These are phyloP conservation scores for Tillus elongatus DNA, from an alignment of 2,888 invertebrate species.

Conservation along the genomic window DNA sequence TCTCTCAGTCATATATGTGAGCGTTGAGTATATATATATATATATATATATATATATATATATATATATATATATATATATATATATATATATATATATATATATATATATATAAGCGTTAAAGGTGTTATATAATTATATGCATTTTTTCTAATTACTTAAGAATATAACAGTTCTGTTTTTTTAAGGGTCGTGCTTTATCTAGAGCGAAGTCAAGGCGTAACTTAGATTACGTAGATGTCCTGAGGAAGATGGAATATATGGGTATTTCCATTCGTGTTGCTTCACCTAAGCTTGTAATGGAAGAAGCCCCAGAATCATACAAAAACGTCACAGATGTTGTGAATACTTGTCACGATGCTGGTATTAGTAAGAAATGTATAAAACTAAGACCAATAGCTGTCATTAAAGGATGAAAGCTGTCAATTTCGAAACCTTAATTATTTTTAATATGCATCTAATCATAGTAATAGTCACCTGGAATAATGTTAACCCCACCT, in stretches of 20 bases:
- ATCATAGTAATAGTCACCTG: too few relatives aligned
- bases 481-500: too few relatives aligned
- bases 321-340: slow-evolving; percentile 99
- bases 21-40: too few relatives aligned
- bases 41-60: too few relatives aligned
- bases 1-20: too few relatives aligned
- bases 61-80: too few relatives aligned
- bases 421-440: too few relatives aligned
- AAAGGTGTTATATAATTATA: too few relatives aligned
- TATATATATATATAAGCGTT: too few relatives aligned
- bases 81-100: too few relatives aligned
- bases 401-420: slow-evolving; percentile 94
- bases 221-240: slow-evolving; percentile 88
- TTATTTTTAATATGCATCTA: too few relatives aligned
- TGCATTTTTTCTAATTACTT: too few relatives aligned
- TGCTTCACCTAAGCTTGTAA: slow-evolving; percentile 96
- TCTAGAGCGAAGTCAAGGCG: slow-evolving; percentile 95
- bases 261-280: slow-evolving; percentile 92
- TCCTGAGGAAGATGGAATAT: slow-evolving; percentile 70
- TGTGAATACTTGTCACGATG: slow-evolving; percentile 94
- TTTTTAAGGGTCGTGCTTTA: slow-evolving; percentile 79
- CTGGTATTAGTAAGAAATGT: slow-evolving; percentile 94
- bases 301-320: slow-evolving; percentile 99
- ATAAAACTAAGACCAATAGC: slow-evolving; percentile 96
- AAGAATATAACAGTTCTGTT: not conserved